Base-by-base conservation (phyloP, 2,888 invertebrate species). In the Dinocampus coccinellae region DNA sequence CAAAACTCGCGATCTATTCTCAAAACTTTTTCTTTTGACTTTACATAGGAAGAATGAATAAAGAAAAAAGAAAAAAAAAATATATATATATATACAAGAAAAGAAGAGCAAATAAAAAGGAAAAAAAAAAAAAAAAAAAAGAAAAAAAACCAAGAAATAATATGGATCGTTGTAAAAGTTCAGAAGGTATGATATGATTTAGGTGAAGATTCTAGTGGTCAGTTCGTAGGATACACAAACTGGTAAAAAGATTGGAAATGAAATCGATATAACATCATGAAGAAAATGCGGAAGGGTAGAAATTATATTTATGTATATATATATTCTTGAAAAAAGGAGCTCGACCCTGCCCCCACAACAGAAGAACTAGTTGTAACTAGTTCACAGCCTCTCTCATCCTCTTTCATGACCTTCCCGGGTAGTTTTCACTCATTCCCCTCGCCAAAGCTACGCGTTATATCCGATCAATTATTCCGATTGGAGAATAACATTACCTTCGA, bases 341-440 rank as follows among this genome's bases (percentile, higher is more conserved):
- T 78, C 78, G 80, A 81, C 76, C 77, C 80, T 81, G 77, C 73
- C 75, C 75, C 33, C 58, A 3, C 34, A 29, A 6, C n/a, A 22
- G 6, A n/a, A 53, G 10, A 65, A 52, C 67, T 55, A 55, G 29
- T 57, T 36, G 29, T 42, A 77, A 73, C 77, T 78, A 78, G 75
- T 78, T 75, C 78, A 74, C 79, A 78, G 77, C 75, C 61, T 65
- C 63, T 63, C 55, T 69, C 63, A 63, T 69, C 60, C 62, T 39
- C 69, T 42, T 36, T 78, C 75, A 73, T 80, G 79, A 81, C 79
- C 80, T 82, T 81, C 79, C 77, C 22, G 24, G 66, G 77, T 73
- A 78, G 75, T 78, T 78, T 80, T 75, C 69, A 73, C 70, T 73
- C 71, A 70, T 76, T 34, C 36, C 36, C 63, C n/a, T 29, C 29